Evolutionary conservation across 2,888 invertebrate species (phyloP).

Genomic region (Drosophila gaucha): DNA sequence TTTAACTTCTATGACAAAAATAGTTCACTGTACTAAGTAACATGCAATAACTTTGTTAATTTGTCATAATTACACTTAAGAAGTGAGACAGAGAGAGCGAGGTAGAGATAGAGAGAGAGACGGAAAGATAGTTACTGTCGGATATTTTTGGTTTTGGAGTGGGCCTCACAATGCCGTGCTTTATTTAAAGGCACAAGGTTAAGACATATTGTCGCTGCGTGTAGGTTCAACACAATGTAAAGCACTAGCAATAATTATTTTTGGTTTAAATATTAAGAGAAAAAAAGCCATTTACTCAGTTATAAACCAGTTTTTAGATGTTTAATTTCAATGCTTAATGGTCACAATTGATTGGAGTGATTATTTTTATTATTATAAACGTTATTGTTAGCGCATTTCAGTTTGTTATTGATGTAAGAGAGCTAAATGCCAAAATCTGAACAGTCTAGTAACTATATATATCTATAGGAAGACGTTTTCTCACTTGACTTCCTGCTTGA

Average conservation of each 20-base stretch:
- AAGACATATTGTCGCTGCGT: conserved; percentile 50
- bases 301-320: conserved; percentile 69
- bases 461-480: background rate
- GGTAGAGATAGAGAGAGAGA: background rate
- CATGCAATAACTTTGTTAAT: conserved; percentile 60
- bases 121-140: conserved; percentile 25
- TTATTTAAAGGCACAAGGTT: conserved; percentile 78
- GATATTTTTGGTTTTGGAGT: conserved; percentile 32
- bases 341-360: conserved; percentile 69
- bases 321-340: conserved; percentile 72
- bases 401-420: conserved; percentile 15
- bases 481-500: conserved; percentile 3
- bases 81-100: conserved; percentile 1
- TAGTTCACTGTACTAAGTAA: conserved; percentile 65
- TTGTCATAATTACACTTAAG: conserved; percentile 61
- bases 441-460: background rate
- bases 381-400: conserved; percentile 34
- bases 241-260: conserved; percentile 68
- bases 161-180: conserved; percentile 70
- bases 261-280: conserved; percentile 60
- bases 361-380: conserved; percentile 51
- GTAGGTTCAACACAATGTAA: conserved; percentile 68
- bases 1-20: conserved; percentile 52
- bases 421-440: conserved; percentile 1
- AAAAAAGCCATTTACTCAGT: conserved; percentile 13